These are phyloP conservation scores for Drosophila niveifrons DNA, from an alignment of 2,888 invertebrate genomes.

Conservation along the genomic window DNA sequence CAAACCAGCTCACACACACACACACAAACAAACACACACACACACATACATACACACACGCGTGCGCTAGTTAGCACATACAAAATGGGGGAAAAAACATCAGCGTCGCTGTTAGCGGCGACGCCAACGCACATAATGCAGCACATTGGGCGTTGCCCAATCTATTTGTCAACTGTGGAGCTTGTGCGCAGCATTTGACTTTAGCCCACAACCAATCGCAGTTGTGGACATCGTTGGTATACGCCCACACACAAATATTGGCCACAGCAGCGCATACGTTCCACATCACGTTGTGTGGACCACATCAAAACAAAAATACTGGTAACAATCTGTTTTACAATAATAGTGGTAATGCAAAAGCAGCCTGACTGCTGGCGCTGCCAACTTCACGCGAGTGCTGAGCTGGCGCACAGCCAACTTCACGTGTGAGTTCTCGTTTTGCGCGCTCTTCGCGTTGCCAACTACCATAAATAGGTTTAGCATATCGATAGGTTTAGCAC, in stretches of 20 bases:
- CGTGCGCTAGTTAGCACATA: constrained; percentile 1
- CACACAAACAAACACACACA: constrained; percentile 11
- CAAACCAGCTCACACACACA: constrained; percentile 34
- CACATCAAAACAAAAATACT: constrained; percentile 13
- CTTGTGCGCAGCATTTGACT: constrained; percentile 42
- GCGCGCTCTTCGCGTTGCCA: constrained; percentile 43
- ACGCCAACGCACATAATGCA: constrained; percentile 30
- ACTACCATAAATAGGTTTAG: constrained; percentile 4
- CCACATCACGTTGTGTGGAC: constrained; percentile 6
- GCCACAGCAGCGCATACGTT: constrained; percentile 1
- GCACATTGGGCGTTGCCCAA: constrained; percentile 43
- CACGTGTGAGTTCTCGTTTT: constrained; percentile 5
- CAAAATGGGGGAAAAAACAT: constrained; percentile 56
- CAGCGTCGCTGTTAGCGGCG: constrained; percentile 32
- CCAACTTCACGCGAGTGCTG: constrained; percentile 49
- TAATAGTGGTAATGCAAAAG: constrained; percentile 42
- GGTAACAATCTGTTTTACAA: constrained; percentile 16
- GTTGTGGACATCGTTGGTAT: constrained; percentile 46
- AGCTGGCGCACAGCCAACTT: constrained; percentile 18
- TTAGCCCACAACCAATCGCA: constrained; percentile 38
- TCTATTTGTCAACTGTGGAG: constrained; percentile 36
- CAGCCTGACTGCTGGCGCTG: not conserved
- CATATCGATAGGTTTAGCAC: not conserved
- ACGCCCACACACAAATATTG: constrained; percentile 40
- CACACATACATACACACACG: not conserved